Evolutionary conservation across 2,888 invertebrate genomes (phyloP).

Genomic region (Platycheirus albimanus): DNA sequence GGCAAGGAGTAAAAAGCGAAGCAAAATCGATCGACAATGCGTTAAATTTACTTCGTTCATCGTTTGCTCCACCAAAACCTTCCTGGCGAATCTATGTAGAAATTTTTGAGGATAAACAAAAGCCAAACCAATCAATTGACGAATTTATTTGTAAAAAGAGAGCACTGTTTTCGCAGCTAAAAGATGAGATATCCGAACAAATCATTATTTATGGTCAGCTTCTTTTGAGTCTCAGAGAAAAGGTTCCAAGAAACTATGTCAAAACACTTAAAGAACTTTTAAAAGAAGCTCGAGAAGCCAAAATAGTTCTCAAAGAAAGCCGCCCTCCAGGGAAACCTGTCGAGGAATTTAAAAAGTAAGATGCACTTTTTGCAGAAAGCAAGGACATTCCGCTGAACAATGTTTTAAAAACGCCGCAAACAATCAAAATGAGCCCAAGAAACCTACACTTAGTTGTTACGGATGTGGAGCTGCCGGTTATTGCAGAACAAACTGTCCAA

Average conservation of each 20-base stretch:
- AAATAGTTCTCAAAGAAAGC: not conserved
- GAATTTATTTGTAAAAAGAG: conserved; percentile 10
- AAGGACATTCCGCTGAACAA: not conserved
- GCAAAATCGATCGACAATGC: conserved; percentile 18
- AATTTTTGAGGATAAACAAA: conserved; percentile 12
- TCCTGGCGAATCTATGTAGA: conserved; percentile 22
- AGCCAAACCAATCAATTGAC: conserved; percentile 4
- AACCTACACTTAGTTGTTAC: conserved; percentile 7
- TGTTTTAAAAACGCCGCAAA: not conserved
- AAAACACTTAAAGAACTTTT: not conserved
- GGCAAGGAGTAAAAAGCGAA: conserved; percentile 69
- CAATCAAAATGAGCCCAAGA: not conserved
- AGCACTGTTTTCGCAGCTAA: not conserved
- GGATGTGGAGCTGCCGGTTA: conserved; percentile 34
- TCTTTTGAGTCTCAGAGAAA: not conserved
- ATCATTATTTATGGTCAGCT: conserved; percentile 25
- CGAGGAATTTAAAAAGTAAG: not conserved
- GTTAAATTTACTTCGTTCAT: not conserved
- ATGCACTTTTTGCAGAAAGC: conserved; percentile 8
- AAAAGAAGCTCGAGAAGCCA: not conserved
- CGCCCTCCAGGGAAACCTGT: not conserved
- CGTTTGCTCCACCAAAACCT: conserved; percentile 18
- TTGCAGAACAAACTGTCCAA: conserved; percentile 31
- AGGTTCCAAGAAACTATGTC: not conserved
- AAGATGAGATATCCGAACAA: not conserved